These are phyloP conservation scores for Rhyzopertha dominica DNA, from an alignment of 1,140 invertebrate species.

Conservation along the genomic window DNA sequence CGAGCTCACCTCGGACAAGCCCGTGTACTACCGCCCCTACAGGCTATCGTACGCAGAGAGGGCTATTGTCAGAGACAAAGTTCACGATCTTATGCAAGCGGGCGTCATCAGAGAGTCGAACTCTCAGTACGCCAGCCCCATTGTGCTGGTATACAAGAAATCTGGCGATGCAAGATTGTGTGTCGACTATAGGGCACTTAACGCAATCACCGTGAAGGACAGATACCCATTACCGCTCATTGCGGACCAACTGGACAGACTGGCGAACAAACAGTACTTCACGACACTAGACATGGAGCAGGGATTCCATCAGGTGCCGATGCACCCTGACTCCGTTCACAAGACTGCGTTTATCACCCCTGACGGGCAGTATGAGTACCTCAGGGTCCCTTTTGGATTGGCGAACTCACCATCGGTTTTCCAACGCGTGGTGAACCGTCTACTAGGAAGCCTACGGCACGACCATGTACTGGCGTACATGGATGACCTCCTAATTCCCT, in stretches of 20 bases:
- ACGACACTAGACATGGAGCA: conserved; percentile 21
- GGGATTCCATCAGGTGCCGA: conserved; percentile 20
- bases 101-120: conserved; percentile 26
- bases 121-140: conserved; percentile 23
- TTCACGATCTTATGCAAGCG: conserved; percentile 19
- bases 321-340: neutral
- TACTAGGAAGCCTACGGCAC: conserved; percentile 18
- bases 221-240: conserved; percentile 51
- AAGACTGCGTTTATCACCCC: conserved; percentile 21
- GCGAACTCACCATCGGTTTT: conserved; percentile 43
- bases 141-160: conserved; percentile 34
- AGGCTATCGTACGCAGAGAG: conserved; percentile 16
- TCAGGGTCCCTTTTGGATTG: conserved; percentile 45
- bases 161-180: conserved; percentile 30
- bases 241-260: conserved; percentile 43
- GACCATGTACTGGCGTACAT: conserved; percentile 7
- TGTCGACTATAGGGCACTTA: conserved; percentile 47
- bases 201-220: conserved; percentile 45
- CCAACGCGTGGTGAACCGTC: conserved; percentile 38
- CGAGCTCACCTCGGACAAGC: conserved; percentile 18
- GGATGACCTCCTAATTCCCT: conserved; percentile 25
- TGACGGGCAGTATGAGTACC: conserved; percentile 44
- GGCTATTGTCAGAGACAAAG: conserved; percentile 15
- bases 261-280: conserved; percentile 27
- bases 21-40: conserved; percentile 17